Percentiles rank a stretch among this genome's conserved stretches.
Conservation (phyloP, 1,140 invertebrate species). For the Nasonia giraulti region DNA sequence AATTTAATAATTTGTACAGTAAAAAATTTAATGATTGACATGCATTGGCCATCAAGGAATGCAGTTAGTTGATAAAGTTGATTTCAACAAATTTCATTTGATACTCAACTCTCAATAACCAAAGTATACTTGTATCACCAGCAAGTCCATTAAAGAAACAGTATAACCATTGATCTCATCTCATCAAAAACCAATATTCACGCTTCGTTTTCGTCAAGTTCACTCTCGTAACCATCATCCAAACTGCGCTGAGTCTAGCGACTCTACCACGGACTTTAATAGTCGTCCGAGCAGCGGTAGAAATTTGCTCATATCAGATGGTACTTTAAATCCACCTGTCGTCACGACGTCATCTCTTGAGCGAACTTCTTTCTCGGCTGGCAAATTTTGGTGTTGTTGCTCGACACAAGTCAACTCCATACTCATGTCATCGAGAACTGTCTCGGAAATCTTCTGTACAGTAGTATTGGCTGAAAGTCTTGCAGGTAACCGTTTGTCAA, state of each 20-base stretch:
- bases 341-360: slow-evolving; percentile 61
- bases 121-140: neutral
- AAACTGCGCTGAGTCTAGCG: slow-evolving; percentile 68
- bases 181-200: neutral
- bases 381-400: slow-evolving; percentile 20
- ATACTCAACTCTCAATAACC: no score
- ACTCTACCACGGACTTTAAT: slow-evolving; percentile 70
- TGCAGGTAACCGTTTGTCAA: slow-evolving; percentile 57
- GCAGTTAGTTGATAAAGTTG: no score
- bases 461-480: slow-evolving; percentile 62
- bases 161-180: neutral
- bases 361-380: slow-evolving; percentile 44
- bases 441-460: slow-evolving; percentile 55
- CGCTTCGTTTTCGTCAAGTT: neutral
- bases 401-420: neutral
- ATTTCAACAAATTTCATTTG: no score
- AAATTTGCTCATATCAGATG: slow-evolving; percentile 61
- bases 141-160: neutral
- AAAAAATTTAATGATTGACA: no score
- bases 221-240: slow-evolving; percentile 53
- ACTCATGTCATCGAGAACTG: neutral
- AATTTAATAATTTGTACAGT: no score
- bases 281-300: slow-evolving; percentile 68
- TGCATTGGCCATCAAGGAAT: no score
- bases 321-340: slow-evolving; percentile 64